Conservation (phyloP, 2,113 vertebrate species). For the Engystomops pustulosus region DNA sequence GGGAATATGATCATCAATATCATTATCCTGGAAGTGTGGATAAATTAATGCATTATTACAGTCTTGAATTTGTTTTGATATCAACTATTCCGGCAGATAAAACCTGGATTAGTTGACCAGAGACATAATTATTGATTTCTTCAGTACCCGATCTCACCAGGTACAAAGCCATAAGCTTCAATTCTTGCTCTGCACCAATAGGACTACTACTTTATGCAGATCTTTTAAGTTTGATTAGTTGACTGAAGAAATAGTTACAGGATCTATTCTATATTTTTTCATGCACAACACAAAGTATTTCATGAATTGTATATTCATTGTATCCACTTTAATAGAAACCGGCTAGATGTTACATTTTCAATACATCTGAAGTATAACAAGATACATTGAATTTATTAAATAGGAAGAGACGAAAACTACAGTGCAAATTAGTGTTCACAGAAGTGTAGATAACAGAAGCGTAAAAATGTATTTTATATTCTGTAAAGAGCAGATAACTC, state of each 20-base stretch:
- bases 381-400: slow-evolving; percentile 25
- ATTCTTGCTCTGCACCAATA: not conserved
- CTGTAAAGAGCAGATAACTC: slow-evolving; percentile 28
- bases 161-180: not conserved
- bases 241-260: not conserved
- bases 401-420: not conserved
- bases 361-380: slow-evolving; percentile 30
- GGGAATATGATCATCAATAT: too few relatives aligned
- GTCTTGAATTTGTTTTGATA: too few relatives aligned
- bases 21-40: too few relatives aligned
- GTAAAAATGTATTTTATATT: slow-evolving; percentile 38
- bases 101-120: too few relatives aligned
- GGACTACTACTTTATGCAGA: too few relatives aligned
- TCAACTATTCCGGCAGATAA: too few relatives aligned
- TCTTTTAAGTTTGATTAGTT: too few relatives aligned
- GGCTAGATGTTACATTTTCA: slow-evolving; percentile 35
- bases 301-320: not conserved
- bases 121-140: not conserved
- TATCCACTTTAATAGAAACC: slow-evolving; percentile 22
- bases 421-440: slow-evolving; percentile 21
- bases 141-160: not conserved
- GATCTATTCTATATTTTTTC: not conserved
- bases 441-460: slow-evolving; percentile 24
- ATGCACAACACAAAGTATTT: not conserved
- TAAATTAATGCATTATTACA: too few relatives aligned